Evolutionary conservation across 2,888 invertebrate genomes (phyloP).

Genomic region (Heliconius charithonia): DNA sequence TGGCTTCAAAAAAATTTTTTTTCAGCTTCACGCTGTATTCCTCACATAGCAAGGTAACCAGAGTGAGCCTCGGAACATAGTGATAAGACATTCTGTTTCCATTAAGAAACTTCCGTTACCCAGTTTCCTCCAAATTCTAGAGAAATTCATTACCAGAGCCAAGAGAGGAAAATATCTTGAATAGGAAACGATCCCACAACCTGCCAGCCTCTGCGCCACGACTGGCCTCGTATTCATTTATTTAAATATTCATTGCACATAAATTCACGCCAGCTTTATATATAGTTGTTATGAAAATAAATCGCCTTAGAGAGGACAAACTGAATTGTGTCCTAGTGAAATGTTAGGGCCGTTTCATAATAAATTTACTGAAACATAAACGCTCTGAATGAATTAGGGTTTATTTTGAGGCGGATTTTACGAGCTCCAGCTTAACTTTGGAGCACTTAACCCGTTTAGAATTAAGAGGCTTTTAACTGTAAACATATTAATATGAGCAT

Average conservation of each 20-base stretch:
- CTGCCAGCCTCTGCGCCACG: no score
- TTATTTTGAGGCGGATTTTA: conserved; percentile 40
- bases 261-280: conserved; percentile 54
- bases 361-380: conserved; percentile 46
- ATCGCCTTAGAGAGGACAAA: conserved; percentile 60
- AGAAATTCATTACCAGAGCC: no score
- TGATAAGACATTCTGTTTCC: no score
- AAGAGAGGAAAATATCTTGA: no score
- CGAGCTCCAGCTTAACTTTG: conserved; percentile 33
- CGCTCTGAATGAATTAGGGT: conserved; percentile 43
- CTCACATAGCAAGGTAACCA: no score
- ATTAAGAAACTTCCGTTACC: no score
- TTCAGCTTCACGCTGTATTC: no score
- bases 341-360: conserved; percentile 42
- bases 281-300: conserved; percentile 66
- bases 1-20: no score
- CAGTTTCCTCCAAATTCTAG: no score
- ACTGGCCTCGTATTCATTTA: neutral
- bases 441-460: conserved; percentile 38
- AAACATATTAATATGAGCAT: conserved; percentile 8
- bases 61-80: no score
- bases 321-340: conserved; percentile 57
- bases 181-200: no score
- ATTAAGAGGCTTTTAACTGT: conserved; percentile 33
- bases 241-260: conserved; percentile 24